Conservation (phyloP, 2,888 invertebrate genomes). For the Congeria kusceri region DNA sequence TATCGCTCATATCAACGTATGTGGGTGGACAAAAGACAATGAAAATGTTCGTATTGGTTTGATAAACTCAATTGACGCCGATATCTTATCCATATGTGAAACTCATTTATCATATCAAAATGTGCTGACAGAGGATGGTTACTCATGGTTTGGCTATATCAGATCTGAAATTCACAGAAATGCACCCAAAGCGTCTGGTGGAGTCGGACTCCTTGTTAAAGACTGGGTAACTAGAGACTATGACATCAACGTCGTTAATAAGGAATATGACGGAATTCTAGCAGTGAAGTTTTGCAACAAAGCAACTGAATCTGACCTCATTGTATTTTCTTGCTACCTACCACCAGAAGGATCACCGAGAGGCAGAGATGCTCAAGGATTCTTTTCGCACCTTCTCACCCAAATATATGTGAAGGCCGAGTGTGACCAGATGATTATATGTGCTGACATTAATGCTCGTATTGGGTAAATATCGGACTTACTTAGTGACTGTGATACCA, state of each 20-base stretch:
- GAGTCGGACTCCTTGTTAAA: conserved; percentile 45
- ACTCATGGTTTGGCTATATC: conserved; percentile 40
- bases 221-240: conserved; percentile 7
- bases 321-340: conserved; percentile 26
- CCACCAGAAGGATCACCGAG: conserved; percentile 33
- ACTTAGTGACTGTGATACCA: conserved; percentile 14
- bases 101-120: too few species aligned
- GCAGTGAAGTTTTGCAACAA: conserved; percentile 26
- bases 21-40: too few species aligned
- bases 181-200: conserved; percentile 50
- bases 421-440: conserved; percentile 17
- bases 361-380: conserved; percentile 20
- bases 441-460: conserved; percentile 18
- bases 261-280: conserved; percentile 37
- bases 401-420: conserved; percentile 21
- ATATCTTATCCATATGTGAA: too few species aligned
- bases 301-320: background rate
- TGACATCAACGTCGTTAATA: conserved; percentile 31
- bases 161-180: conserved; percentile 28
- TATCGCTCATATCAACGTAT: too few species aligned
- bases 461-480: conserved; percentile 32
- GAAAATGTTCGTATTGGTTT: too few species aligned
- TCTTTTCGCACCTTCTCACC: conserved; percentile 17
- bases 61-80: too few species aligned
- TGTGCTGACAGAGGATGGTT: conserved; percentile 14